phyloP scores from a whole-genome alignment of 30 jellyfish, hydroid and myxozoan genomes.

The Phacellophora camtschatica region DNA sequence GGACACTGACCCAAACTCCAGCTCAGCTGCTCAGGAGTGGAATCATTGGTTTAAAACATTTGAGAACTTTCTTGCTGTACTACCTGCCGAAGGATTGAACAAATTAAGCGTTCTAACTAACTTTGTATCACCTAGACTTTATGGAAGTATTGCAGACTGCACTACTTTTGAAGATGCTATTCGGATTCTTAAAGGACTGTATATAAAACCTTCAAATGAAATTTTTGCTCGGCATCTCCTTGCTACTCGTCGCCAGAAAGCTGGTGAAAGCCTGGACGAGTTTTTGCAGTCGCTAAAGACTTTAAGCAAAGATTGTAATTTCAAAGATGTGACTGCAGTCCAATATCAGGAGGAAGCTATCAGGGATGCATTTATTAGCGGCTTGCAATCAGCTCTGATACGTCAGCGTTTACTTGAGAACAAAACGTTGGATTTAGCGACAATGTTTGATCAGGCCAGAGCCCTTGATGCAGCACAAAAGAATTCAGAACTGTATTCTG shows the following conservation, averaged over 20 bases:
- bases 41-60: constrained; percentile 73
- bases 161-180: constrained; percentile 50
- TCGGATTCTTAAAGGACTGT: constrained; percentile 34
- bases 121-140: constrained; percentile 54
- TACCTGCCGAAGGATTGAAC: constrained; percentile 40
- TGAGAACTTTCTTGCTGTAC: constrained; percentile 52
- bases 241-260: constrained; percentile 74
- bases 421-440: constrained; percentile 11
- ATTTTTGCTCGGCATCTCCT: constrained; percentile 70
- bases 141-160: constrained; percentile 43
- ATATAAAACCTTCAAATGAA: constrained; percentile 61
- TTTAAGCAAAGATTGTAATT: constrained; percentile 71
- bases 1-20: constrained; percentile 39
- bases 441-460: constrained; percentile 30
- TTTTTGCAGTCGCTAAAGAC: constrained; percentile 66
- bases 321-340: constrained; percentile 45
- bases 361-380: constrained; percentile 73
- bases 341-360: constrained; percentile 65
- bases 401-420: constrained; percentile 70
- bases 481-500: constrained; percentile 44
- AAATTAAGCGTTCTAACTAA: constrained; percentile 48
- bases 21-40: constrained; percentile 58
- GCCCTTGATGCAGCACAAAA: constrained; percentile 60
- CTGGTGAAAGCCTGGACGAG: too few species aligned
- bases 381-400: constrained; percentile 43